phyloP scores from a whole-genome alignment of 2,797 vertebrate genomes.

The Salarias fasciatus region DNA sequence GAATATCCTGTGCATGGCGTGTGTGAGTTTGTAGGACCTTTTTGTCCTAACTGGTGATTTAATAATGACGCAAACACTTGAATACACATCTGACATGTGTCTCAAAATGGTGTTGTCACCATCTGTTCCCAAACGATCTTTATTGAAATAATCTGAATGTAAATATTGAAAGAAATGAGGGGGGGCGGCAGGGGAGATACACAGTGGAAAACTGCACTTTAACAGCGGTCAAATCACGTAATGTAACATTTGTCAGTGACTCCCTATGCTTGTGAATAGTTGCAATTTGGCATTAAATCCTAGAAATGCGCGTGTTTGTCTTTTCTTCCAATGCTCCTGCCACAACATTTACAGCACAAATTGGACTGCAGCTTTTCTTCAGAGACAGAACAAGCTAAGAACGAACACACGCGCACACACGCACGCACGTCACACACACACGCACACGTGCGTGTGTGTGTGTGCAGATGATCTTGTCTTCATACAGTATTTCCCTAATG shows the following conservation, averaged over 20 bases:
- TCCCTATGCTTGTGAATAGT: slow-evolving; percentile 45
- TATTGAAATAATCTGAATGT: slow-evolving; percentile 40
- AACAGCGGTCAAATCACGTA: slow-evolving; percentile 14
- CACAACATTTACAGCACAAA: too few relatives aligned
- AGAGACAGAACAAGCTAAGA: too few relatives aligned
- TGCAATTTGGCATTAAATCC: slow-evolving; percentile 55
- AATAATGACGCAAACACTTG: slow-evolving; percentile 36
- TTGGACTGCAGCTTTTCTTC: too few relatives aligned
- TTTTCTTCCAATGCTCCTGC: not conserved
- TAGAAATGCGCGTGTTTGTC: slow-evolving; percentile 14
- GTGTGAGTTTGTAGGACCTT: slow-evolving; percentile 19
- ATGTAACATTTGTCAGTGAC: slow-evolving; percentile 29
- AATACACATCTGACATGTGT: slow-evolving; percentile 15
- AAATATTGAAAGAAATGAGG: slow-evolving; percentile 50
- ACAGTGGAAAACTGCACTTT: slow-evolving; percentile 22
- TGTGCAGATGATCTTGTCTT: slow-evolving; percentile 11
- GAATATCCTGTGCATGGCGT: slow-evolving; percentile 63
- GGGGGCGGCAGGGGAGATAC: too few relatives aligned
- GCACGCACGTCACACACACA: too few relatives aligned
- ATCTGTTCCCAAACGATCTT: not conserved
- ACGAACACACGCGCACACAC: too few relatives aligned
- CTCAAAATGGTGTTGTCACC: slow-evolving; percentile 10
- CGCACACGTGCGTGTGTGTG: too few relatives aligned
- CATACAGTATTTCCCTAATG: slow-evolving; percentile 19
- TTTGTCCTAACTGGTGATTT: slow-evolving; percentile 13